A percentile compares a stretch with the other conserved stretches of the same genome.
Conservation (phyloP, 2,797 vertebrate genomes). For the Danio aesculapii region DNA sequence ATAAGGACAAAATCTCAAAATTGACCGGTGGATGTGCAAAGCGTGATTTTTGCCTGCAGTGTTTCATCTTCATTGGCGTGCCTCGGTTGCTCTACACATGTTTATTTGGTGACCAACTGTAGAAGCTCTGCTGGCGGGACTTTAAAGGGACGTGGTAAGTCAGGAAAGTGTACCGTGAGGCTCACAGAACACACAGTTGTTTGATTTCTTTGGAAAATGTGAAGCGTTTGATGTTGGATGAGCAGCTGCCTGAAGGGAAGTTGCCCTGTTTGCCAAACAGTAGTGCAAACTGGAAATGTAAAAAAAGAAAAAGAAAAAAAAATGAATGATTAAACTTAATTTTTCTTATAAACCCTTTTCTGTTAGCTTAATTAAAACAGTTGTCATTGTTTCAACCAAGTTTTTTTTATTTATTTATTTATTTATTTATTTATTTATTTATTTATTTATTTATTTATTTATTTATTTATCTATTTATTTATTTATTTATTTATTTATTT, state of each 20-base stretch:
- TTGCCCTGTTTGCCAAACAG: neutral
- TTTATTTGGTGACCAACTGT: conserved; percentile 51
- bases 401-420: too few relatives aligned
- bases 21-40: too few relatives aligned
- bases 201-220: conserved; percentile 50
- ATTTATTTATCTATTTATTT: too few relatives aligned
- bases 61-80: conserved; percentile 16
- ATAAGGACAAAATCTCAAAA: too few relatives aligned
- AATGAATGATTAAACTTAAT: too few relatives aligned
- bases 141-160: conserved; percentile 69
- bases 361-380: too few relatives aligned
- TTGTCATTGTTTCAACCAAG: too few relatives aligned
- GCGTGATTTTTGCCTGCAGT: too few relatives aligned
- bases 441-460: too few relatives aligned
- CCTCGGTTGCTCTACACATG: conserved; percentile 43
- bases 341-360: too few relatives aligned
- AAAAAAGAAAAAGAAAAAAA: neutral
- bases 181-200: conserved; percentile 10
- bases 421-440: too few relatives aligned
- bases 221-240: conserved; percentile 29
- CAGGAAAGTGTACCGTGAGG: conserved; percentile 37
- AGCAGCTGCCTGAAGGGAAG: conserved; percentile 11
- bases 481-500: too few relatives aligned
- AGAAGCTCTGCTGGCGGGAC: conserved; percentile 33
- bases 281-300: neutral